Conservation (phyloP, 2,113 vertebrate genomes). For the Corydoras sp. region DNA sequence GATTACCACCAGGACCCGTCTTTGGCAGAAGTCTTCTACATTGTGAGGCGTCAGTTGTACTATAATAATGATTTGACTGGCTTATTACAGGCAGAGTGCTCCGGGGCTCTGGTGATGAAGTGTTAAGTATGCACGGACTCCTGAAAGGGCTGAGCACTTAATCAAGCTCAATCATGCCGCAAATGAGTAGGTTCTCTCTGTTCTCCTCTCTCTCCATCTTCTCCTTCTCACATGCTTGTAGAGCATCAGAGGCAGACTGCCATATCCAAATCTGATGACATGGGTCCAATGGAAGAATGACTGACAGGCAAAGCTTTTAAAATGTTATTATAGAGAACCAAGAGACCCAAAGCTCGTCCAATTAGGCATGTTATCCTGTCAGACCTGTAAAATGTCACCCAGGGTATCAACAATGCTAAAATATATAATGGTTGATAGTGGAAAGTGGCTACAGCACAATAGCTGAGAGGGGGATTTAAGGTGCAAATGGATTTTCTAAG, state of each 20-base stretch:
- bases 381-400: constrained; percentile 15
- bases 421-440: background rate
- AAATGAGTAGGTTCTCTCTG: constrained; percentile 40
- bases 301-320: too few species aligned
- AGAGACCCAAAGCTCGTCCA: constrained; percentile 12
- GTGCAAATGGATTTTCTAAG: constrained; percentile 33
- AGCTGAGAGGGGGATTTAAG: constrained; percentile 12
- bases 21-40: constrained; percentile 21
- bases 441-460: too few species aligned
- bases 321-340: background rate
- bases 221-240: background rate
- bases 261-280: too few species aligned
- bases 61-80: constrained; percentile 39
- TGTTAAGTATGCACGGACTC: constrained; percentile 18
- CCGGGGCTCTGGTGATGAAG: constrained; percentile 36
- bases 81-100: constrained; percentile 35
- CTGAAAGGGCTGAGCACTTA: constrained; percentile 41
- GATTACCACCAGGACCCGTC: constrained; percentile 12
- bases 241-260: too few species aligned
- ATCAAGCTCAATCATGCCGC: constrained; percentile 48
- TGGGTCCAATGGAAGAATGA: too few species aligned
- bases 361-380: constrained; percentile 14
- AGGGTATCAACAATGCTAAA: constrained; percentile 24
- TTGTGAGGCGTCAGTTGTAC: constrained; percentile 33
- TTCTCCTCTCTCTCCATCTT: constrained; percentile 10